Percentiles rank a stretch among this genome's conserved stretches.
Conservation (phyloP, 2,888 invertebrate genomes). For the Chloromyia formosa region DNA sequence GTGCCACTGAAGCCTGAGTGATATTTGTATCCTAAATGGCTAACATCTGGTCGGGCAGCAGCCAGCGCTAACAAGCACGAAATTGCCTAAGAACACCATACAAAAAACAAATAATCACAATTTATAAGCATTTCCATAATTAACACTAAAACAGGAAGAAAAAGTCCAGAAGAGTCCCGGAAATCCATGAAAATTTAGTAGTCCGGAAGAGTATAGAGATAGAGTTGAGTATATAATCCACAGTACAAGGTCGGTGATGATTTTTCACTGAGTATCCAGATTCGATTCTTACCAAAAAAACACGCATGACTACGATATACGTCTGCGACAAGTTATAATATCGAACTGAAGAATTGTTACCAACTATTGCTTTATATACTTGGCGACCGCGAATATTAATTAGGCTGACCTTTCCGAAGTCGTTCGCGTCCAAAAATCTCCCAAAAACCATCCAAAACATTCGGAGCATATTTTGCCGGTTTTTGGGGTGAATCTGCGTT, state of each 20-base stretch:
- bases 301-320: slow-evolving; percentile 44
- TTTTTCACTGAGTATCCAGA: not conserved
- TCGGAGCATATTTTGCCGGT: slow-evolving; percentile 39
- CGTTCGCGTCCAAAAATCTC: slow-evolving; percentile 14
- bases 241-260: not conserved
- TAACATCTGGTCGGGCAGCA: slow-evolving; percentile 58
- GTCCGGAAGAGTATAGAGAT: no score
- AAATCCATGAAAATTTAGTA: no score
- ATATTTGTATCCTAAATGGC: slow-evolving; percentile 56
- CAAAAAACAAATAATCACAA: slow-evolving; percentile 31
- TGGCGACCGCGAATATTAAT: slow-evolving; percentile 47
- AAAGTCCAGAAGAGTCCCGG: not conserved
- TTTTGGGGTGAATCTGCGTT: slow-evolving; percentile 33
- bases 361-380: slow-evolving; percentile 46
- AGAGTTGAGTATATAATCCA: no score
- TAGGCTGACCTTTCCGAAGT: slow-evolving; percentile 47
- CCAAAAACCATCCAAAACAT: slow-evolving; percentile 30
- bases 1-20: slow-evolving; percentile 54
- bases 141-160: no score
- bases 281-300: slow-evolving; percentile 46
- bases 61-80: slow-evolving; percentile 52
- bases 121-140: no score
- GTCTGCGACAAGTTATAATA: slow-evolving; percentile 39
- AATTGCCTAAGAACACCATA: slow-evolving; percentile 41
- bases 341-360: slow-evolving; percentile 46